Conservation (phyloP, 2,797 vertebrate genomes). For the Mormyrus proboscirostris region DNA sequence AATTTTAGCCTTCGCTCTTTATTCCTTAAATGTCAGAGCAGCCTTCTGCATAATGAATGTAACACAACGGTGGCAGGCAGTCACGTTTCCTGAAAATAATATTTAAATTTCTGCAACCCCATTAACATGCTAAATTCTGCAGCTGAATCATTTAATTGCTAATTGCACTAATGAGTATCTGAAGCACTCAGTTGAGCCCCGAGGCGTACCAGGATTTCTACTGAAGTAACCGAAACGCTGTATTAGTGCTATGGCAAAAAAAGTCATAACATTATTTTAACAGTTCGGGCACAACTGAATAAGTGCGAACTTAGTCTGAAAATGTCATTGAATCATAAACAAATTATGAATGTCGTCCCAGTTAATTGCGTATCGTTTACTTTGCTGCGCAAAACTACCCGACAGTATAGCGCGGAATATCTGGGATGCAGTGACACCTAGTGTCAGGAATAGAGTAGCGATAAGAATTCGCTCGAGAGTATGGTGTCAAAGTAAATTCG, state of each 20-base stretch:
- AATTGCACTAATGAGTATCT: slow-evolving; percentile 17
- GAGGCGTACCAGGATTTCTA: not conserved
- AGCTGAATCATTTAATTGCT: slow-evolving; percentile 17
- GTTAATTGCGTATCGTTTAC: not conserved
- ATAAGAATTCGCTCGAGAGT: not conserved
- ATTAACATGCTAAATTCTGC: slow-evolving; percentile 20
- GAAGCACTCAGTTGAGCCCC: not conserved
- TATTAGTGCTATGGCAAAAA: slow-evolving; percentile 13
- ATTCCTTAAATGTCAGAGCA: not conserved
- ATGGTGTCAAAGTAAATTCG: not conserved
- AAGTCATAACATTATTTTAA: not conserved
- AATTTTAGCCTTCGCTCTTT: not conserved
- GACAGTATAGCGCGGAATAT: not conserved
- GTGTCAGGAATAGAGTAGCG: not conserved
- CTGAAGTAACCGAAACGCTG: slow-evolving; percentile 8
- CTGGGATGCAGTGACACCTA: slow-evolving; percentile 22
- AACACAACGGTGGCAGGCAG: not conserved
- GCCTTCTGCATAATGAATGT: not conserved
- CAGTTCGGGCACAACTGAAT: not conserved
- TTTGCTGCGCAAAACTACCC: not conserved
- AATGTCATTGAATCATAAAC: not conserved
- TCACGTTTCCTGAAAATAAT: slow-evolving; percentile 8
- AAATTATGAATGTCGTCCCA: not conserved
- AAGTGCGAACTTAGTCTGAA: not conserved
- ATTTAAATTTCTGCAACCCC: slow-evolving; percentile 6